These are phyloP conservation scores for Gadopsis bispinosus DNA, from an alignment of 2,797 vertebrate genomes.

Conservation along the genomic window DNA sequence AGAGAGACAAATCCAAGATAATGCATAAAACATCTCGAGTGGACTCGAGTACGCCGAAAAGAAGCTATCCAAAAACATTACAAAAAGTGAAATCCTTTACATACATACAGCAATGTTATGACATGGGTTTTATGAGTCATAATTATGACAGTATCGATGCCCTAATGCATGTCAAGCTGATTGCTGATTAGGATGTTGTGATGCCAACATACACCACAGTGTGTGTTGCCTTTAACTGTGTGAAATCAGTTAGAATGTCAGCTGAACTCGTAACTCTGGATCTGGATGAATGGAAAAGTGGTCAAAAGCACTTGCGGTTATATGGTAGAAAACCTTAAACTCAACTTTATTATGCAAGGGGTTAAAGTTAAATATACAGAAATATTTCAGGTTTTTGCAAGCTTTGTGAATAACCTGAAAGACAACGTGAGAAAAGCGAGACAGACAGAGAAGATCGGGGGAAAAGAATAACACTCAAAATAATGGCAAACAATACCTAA, in stretches of 20 bases:
- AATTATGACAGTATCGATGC: neutral
- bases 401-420: slow-evolving; percentile 24
- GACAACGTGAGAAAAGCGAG: slow-evolving; percentile 10
- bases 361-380: slow-evolving; percentile 28
- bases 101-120: neutral
- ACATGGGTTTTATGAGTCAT: neutral
- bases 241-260: slow-evolving; percentile 7
- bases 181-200: neutral
- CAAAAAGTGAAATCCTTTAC: neutral
- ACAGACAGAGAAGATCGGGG: slow-evolving; percentile 39
- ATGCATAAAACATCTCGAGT: no score
- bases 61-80: no score
- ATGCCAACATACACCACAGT: slow-evolving; percentile 12
- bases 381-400: slow-evolving; percentile 14
- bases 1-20: no score
- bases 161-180: neutral
- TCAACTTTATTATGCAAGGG: neutral
- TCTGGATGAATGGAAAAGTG: slow-evolving; percentile 16
- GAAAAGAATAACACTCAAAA: slow-evolving; percentile 26
- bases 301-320: slow-evolving; percentile 8
- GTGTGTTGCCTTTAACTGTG: neutral
- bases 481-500: slow-evolving; percentile 38
- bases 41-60: no score
- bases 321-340: slow-evolving; percentile 8
- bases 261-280: neutral